phyloP scores from a whole-genome alignment of 2,888 invertebrate genomes.

The Eudemis profundana region DNA sequence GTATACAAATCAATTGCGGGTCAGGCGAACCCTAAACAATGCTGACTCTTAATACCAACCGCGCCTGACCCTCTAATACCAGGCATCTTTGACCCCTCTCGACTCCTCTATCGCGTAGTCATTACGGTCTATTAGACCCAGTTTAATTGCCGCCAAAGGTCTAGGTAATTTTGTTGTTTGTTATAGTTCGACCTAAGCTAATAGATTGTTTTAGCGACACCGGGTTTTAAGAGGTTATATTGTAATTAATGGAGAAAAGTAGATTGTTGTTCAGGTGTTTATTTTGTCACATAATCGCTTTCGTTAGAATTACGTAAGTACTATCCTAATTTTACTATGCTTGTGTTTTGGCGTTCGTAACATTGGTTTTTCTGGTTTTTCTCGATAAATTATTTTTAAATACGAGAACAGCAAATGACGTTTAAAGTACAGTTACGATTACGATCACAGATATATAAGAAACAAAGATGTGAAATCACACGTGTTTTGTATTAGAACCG shows the following conservation, averaged over 20 bases:
- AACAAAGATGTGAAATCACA: too few species aligned
- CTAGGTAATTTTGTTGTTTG: conserved; percentile 40
- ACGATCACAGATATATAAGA: too few species aligned
- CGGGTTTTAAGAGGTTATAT: conserved; percentile 15
- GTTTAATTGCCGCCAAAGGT: conserved; percentile 43
- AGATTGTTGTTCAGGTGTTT: background rate
- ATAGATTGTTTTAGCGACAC: conserved; percentile 32
- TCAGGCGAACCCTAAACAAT: conserved; percentile 52
- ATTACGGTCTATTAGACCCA: conserved; percentile 41
- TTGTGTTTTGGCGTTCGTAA: too few species aligned
- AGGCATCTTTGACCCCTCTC: conserved; percentile 46
- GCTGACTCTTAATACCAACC: conserved; percentile 45
- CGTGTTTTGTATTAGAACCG: too few species aligned
- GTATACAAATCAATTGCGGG: conserved; percentile 44
- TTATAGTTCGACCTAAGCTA: conserved; percentile 37
- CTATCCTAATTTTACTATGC: too few species aligned
- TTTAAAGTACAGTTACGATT: too few species aligned
- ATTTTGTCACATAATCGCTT: background rate
- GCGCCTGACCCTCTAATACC: conserved; percentile 43
- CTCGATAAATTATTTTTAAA: too few species aligned
- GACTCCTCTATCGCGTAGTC: conserved; percentile 32
- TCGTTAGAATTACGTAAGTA: too few species aligned
- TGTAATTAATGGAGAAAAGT: background rate
- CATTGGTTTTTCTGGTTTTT: too few species aligned
- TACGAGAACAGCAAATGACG: too few species aligned